These are phyloP conservation scores for Psophia crepitans DNA, from an alignment of 2,113 vertebrate genomes.

Conservation along the genomic window DNA sequence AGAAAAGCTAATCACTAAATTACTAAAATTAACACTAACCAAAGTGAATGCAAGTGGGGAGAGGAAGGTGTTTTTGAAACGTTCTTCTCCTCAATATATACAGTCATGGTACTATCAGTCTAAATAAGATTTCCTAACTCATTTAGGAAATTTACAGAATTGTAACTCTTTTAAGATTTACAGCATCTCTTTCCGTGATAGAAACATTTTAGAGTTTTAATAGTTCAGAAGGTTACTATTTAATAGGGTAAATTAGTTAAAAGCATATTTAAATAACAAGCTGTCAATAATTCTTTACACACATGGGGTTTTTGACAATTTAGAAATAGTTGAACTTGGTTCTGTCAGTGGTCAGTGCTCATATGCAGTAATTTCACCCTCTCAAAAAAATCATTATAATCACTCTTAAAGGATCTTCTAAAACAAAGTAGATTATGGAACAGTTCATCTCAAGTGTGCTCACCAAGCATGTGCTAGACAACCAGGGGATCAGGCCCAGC, in stretches of 20 bases:
- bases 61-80: neutral
- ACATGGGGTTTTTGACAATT: neutral
- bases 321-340: neutral
- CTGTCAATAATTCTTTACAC: neutral
- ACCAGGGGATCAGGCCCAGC: no score
- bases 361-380: neutral
- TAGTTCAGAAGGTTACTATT: neutral
- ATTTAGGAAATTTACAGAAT: no score
- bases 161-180: no score
- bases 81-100: neutral
- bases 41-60: neutral
- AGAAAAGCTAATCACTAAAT: neutral
- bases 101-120: neutral
- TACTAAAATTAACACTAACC: neutral
- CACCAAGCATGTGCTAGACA: no score
- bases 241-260: neutral
- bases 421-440: neutral
- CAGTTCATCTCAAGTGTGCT: no score
- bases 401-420: neutral
- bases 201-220: neutral
- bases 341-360: neutral
- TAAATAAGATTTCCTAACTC: neutral
- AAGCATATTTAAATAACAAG: neutral
- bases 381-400: neutral
- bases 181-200: neutral